These are phyloP conservation scores for Thereva unica DNA, from an alignment of 2,888 invertebrate genomes.

Conservation along the genomic window DNA sequence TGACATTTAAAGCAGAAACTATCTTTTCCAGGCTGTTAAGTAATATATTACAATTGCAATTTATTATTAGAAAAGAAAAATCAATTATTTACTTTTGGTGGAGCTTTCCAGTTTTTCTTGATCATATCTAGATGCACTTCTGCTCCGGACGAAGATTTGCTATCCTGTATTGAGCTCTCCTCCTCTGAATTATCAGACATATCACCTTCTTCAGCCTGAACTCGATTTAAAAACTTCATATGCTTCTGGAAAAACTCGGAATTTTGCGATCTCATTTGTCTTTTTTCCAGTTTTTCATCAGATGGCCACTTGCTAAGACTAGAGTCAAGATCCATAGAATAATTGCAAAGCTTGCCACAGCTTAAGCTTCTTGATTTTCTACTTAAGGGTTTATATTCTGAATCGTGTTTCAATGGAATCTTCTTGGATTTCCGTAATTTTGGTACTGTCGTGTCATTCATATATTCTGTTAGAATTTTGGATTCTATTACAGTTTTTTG, in stretches of 20 bases:
- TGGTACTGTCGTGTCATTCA: conserved; percentile 60
- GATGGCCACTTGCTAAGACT: conserved; percentile 32
- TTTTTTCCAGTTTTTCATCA: conserved; percentile 43
- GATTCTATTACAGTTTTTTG: conserved; percentile 71
- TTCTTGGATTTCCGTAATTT: conserved; percentile 57
- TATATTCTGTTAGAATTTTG: conserved; percentile 66
- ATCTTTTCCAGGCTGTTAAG: conserved; percentile 64
- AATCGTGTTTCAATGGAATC: conserved; percentile 38
- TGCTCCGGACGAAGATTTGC: conserved; percentile 39
- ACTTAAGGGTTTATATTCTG: conserved; percentile 15
- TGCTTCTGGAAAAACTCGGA: conserved; percentile 68
- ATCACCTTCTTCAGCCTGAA: conserved; percentile 52
- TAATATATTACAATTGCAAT: conserved; percentile 15
- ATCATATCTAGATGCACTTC: conserved; percentile 24
- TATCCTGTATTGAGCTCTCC: conserved; percentile 44
- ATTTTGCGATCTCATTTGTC: conserved; percentile 66
- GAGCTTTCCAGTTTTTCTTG: conserved; percentile 31
- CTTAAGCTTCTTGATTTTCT: conserved; percentile 53
- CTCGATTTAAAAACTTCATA: conserved; percentile 64
- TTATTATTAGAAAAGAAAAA: neutral
- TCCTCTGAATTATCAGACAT: conserved; percentile 50
- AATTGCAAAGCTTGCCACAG: conserved; percentile 40
- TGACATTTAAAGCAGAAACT: conserved; percentile 93
- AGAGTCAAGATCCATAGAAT: conserved; percentile 38
- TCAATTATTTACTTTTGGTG: conserved; percentile 39